Conservation (phyloP, 2,797 vertebrate genomes). For the Xenops minutus region DNA sequence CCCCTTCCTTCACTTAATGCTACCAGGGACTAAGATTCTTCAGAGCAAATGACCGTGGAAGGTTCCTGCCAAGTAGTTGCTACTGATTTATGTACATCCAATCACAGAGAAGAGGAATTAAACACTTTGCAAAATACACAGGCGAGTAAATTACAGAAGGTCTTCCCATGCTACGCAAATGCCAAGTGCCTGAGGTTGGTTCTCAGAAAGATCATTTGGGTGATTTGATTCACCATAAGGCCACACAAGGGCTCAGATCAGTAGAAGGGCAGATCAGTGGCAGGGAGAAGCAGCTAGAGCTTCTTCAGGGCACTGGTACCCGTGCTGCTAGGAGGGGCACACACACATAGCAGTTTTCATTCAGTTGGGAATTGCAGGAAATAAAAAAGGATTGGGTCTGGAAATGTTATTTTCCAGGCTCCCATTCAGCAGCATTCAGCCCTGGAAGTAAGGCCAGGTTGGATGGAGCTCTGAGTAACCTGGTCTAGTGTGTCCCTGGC, state of each 20-base stretch:
- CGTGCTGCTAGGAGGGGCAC: not conserved
- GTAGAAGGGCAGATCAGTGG: not conserved
- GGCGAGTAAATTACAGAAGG: not conserved
- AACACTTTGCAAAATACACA: not conserved
- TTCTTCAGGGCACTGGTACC: accelerated
- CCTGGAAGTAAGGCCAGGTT: not conserved
- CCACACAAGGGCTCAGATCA: accelerated
- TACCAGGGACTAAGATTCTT: slow-evolving; percentile 6
- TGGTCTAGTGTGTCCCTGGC: not conserved
- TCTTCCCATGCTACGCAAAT: not conserved
- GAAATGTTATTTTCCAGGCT: not conserved
- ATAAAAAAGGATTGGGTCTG: not conserved
- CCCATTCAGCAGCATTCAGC: not conserved
- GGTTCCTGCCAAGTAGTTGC: slow-evolving; percentile 1
- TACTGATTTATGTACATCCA: slow-evolving; percentile 34
- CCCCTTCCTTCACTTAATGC: not conserved
- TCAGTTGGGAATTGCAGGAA: not conserved
- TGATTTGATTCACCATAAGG: not conserved
- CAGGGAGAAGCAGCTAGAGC: not conserved
- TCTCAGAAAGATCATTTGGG: not conserved
- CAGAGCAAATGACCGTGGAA: not conserved
- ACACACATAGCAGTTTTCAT: not conserved
- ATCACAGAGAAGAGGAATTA: not conserved
- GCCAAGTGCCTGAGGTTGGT: not conserved
- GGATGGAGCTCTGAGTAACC: not conserved